These are phyloP conservation scores for Drosophila grimshawi DNA, from an alignment of 1,140 invertebrate species.

Conservation along the genomic window DNA sequence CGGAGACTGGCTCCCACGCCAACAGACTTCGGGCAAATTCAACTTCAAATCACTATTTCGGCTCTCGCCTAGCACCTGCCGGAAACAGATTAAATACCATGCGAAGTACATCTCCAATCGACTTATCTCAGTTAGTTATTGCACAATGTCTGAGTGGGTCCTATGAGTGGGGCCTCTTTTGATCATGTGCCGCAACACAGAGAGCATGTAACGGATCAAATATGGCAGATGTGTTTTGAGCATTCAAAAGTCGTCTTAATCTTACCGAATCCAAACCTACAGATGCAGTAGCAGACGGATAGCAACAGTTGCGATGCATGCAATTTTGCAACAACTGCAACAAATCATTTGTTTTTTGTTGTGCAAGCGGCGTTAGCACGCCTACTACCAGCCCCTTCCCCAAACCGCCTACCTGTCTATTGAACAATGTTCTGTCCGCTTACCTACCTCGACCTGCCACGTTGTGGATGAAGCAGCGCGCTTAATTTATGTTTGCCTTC, in stretches of 20 bases:
- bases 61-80: too few relatives aligned
- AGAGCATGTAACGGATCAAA: too few relatives aligned
- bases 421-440: conserved; percentile 5
- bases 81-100: too few relatives aligned
- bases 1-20: not conserved
- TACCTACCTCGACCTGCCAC: conserved; percentile 34
- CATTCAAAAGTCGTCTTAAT: not conserved
- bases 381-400: not conserved
- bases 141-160: too few relatives aligned
- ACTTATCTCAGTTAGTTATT: too few relatives aligned
- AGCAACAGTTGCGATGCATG: conserved; percentile 26
- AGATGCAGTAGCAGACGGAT: not conserved
- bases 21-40: too few relatives aligned
- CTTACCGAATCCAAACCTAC: not conserved
- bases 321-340: conserved; percentile 40
- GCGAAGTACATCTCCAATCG: not conserved
- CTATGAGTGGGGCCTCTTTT: too few relatives aligned
- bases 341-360: conserved; percentile 44
- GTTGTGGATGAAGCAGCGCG: conserved; percentile 34
- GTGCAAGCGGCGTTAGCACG: not conserved
- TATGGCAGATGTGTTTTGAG: not conserved
- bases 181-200: too few relatives aligned
- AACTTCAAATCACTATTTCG: too few relatives aligned
- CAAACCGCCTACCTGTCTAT: not conserved
- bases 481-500: conserved; percentile 45